These are phyloP conservation scores for Aulostomus chinensis DNA, from an alignment of 2,797 vertebrate genomes.

Conservation along the genomic window DNA sequence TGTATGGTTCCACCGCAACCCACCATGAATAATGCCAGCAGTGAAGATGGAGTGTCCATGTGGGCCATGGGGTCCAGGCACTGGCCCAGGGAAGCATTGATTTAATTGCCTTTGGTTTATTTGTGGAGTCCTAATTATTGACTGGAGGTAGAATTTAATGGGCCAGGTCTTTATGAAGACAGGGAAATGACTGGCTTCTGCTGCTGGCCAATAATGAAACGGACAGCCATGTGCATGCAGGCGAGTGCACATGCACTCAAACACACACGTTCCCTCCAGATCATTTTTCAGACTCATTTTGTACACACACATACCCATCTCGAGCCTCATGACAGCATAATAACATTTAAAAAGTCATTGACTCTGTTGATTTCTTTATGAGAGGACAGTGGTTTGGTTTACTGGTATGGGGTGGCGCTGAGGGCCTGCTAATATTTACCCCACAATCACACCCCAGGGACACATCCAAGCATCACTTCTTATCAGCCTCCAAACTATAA, in stretches of 20 bases:
- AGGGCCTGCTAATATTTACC: conserved; percentile 78
- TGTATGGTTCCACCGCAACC: conserved; percentile 69
- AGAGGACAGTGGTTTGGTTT: conserved; percentile 86
- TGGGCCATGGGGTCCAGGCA: conserved; percentile 87
- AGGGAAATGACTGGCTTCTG: conserved; percentile 90
- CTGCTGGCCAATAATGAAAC: conserved; percentile 93
- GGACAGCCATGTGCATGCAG: conserved; percentile 59
- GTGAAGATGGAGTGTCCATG: conserved; percentile 87
- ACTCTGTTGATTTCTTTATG: conserved; percentile 90
- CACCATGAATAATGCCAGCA: conserved; percentile 76
- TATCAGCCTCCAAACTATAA: conserved; percentile 75
- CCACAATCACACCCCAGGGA: conserved; percentile 68
- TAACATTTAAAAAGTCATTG: conserved; percentile 95
- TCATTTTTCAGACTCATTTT: conserved; percentile 95
- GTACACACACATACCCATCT: conserved; percentile 68
- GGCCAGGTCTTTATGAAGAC: conserved; percentile 95
- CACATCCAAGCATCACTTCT: conserved; percentile 74
- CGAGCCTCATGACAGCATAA: conserved; percentile 86
- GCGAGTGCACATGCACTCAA: conserved; percentile 68
- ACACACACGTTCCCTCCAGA: conserved; percentile 82
- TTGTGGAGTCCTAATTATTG: conserved; percentile 99
- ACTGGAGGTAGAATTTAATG: conserved; percentile 99
- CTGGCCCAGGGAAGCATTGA: conserved; percentile 89
- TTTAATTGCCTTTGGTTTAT: conserved; percentile 99
- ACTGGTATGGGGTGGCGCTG: conserved; percentile 80